Percentiles rank a stretch among this genome's conserved stretches.
These are phyloP conservation scores for Balanococcus diminutus DNA, from an alignment of 2,888 invertebrate species.

Conservation along the genomic window DNA sequence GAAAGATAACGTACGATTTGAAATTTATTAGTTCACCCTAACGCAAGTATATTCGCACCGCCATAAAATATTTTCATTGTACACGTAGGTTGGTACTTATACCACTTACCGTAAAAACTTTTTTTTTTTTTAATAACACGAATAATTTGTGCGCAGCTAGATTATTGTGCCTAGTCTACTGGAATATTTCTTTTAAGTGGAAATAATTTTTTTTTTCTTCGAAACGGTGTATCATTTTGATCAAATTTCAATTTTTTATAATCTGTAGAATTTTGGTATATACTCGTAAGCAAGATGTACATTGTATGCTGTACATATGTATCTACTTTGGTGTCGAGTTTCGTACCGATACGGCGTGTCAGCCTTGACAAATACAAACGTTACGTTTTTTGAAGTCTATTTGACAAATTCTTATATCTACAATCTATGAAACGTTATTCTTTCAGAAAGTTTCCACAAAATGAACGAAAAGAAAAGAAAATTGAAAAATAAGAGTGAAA, in stretches of 20 bases:
- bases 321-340: background rate
- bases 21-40: conserved; percentile 36
- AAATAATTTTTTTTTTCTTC: background rate
- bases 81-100: background rate
- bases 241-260: background rate
- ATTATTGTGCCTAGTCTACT: background rate
- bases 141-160: background rate
- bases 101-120: background rate
- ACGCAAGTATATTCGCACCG: background rate
- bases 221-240: background rate
- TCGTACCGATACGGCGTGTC: background rate
- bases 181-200: background rate
- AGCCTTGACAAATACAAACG: background rate
- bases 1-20: conserved; percentile 34
- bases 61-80: background rate
- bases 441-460: background rate
- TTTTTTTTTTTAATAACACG: background rate
- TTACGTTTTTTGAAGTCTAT: background rate
- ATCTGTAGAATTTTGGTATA: background rate
- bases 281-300: background rate
- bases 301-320: background rate
- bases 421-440: background rate
- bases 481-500: background rate
- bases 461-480: background rate
- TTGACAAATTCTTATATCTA: background rate